Base-by-base conservation (phyloP, 2,888 invertebrate species). In the Cheilosia urbana region DNA sequence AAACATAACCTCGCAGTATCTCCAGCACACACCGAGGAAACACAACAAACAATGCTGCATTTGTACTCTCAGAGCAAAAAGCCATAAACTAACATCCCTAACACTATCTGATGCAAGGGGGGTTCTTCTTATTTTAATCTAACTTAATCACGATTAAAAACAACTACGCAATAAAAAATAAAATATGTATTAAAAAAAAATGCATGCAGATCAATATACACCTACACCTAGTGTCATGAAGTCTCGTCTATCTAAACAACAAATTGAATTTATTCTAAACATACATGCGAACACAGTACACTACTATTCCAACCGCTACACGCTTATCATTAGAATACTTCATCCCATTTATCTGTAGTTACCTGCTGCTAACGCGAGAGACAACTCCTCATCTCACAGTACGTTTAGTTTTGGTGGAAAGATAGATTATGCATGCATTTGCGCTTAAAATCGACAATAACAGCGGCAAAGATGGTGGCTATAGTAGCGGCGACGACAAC, bases 331-430 rank as follows among this genome's bases (percentile, higher is more conserved):
- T 34, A 45, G 37, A 34, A 68, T 75, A 84, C 63, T 80, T 84
- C 84, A 84, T 84, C 47, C 84, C 84, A 84, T 84, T 84, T 84
- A 84, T 84, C 84, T 80, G 58, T 37, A 69, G 80, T 84, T 84
- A 84, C 84, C 83, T 68, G 78, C 82, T 78, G 83, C 82, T 65
- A 77, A 63, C 79, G 73, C 83, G 79, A 68, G 68, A 79, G 66
- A 79, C 57, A 84, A 79, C 79, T 75, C 73, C 80, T 79, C 69
- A 75, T 69, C 69, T 84, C 83, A 84, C 83, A 83, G 83, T 84
- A 65, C 73, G 73, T 83, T 79, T 34, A 69, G 51, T 66, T 83
- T 84, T 84, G 75, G 80, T 80, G 84, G 75, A 84, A 80, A 80
- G 62, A 80, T 68, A 73, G 69, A 75, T 84, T 84, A 76, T 83